Conservation (phyloP, 2,888 invertebrate species). For the Eilema caniola region DNA sequence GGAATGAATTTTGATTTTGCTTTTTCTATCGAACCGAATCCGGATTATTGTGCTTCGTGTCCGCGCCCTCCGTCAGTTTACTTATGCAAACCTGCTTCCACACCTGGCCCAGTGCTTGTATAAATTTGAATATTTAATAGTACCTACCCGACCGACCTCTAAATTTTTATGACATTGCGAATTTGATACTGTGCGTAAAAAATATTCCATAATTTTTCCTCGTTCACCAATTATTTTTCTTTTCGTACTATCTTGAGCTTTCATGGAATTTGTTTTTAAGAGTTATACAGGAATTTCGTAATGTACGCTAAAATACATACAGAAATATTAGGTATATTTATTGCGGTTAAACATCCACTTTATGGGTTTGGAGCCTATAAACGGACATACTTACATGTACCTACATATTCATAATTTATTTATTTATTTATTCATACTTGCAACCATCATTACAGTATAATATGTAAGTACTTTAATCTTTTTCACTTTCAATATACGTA, state of each 20-base stretch:
- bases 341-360: conserved; percentile 5
- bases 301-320: conserved; percentile 19
- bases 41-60: conserved; percentile 69
- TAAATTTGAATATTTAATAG: conserved; percentile 71
- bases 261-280: conserved; percentile 50
- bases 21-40: conserved; percentile 71
- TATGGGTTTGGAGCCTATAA: conserved; percentile 1
- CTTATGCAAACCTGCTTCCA: conserved; percentile 70
- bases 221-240: conserved; percentile 55
- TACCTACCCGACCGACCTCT: conserved; percentile 56
- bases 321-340: conserved; percentile 12
- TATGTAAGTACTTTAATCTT: neutral
- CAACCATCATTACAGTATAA: too few species aligned
- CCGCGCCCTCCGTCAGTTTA: conserved; percentile 61
- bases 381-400: conserved; percentile 7
- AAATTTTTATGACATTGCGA: conserved; percentile 64
- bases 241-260: conserved; percentile 41
- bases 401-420: neutral
- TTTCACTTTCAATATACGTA: conserved; percentile 3
- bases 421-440: too few species aligned
- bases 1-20: conserved; percentile 83
- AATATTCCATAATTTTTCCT: conserved; percentile 45
- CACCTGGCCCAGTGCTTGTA: conserved; percentile 62
- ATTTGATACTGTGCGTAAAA: conserved; percentile 59
- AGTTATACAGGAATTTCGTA: conserved; percentile 33